Evolutionary conservation across 1,140 invertebrate species (phyloP).

Genomic region (Odontomachus brunneus): DNA sequence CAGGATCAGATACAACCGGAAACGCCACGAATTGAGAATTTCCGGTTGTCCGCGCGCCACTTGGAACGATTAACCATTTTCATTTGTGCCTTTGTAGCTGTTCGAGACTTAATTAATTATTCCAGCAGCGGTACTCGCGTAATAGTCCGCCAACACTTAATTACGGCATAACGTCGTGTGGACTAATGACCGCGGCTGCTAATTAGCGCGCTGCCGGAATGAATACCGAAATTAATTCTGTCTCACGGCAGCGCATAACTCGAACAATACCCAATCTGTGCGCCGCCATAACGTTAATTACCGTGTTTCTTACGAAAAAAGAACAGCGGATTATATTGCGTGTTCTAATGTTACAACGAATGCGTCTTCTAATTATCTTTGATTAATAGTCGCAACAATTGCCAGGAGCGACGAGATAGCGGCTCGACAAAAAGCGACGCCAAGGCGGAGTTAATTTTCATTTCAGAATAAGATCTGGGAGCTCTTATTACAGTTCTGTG

Average conservation of each 20-base stretch:
- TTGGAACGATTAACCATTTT: constrained; percentile 40
- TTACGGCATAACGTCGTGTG: constrained; percentile 40
- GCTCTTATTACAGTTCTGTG: no score
- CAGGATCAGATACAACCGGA: constrained; percentile 17
- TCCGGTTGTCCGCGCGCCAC: constrained; percentile 29
- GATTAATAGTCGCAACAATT: neutral
- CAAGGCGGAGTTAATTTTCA: no score
- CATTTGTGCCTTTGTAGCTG: neutral
- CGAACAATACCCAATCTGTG: constrained; percentile 43
- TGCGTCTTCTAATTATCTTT: constrained; percentile 5
- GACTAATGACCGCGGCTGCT: constrained; percentile 57
- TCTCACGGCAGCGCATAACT: neutral
- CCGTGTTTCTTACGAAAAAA: constrained; percentile 6
- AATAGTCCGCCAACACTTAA: constrained; percentile 47
- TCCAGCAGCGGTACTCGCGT: constrained; percentile 42
- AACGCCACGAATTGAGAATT: constrained; percentile 21
- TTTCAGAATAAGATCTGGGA: no score
- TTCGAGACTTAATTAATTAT: constrained; percentile 63
- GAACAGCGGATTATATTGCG: neutral
- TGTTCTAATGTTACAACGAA: neutral
- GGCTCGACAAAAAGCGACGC: no score
- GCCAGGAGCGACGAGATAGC: no score
- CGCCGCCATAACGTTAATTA: constrained; percentile 51
- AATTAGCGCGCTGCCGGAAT: constrained; percentile 47
- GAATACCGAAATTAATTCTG: constrained; percentile 38